A percentile compares a stretch with the other conserved stretches of the same genome.
Conservation (phyloP, 2,113 vertebrate genomes). For the Calyptommatus sinebrachiatus region DNA sequence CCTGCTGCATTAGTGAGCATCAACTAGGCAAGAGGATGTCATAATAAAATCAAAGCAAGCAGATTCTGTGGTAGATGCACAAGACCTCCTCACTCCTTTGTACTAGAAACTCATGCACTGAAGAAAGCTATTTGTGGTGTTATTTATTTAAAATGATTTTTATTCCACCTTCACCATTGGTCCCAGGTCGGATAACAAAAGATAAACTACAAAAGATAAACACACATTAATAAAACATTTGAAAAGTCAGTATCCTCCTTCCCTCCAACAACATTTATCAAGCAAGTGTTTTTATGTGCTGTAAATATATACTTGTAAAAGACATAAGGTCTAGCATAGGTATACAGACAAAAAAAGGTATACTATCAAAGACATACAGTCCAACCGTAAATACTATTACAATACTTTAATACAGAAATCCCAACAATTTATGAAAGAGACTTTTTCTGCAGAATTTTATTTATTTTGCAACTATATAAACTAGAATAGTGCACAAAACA, state of each 20-base stretch:
- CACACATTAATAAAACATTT: too few species aligned
- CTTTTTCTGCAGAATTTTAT: not conserved
- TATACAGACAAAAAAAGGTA: not conserved
- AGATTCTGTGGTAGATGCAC: not conserved
- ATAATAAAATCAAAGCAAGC: not conserved
- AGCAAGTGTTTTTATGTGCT: not conserved
- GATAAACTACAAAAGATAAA: too few species aligned
- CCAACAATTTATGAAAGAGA: not conserved
- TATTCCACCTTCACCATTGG: too few species aligned
- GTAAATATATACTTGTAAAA: not conserved
- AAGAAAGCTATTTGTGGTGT: not conserved
- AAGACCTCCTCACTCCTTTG: not conserved
- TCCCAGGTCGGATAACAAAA: too few species aligned
- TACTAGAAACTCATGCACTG: not conserved
- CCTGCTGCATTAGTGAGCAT: not conserved
- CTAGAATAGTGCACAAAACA: not conserved
- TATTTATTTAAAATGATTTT: too few species aligned
- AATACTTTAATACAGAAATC: not conserved
- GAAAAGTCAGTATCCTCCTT: too few species aligned
- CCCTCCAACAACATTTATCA: too few species aligned
- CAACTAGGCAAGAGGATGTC: not conserved
- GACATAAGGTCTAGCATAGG: not conserved
- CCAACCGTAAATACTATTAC: not conserved
- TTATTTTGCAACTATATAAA: not conserved
- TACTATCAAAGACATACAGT: not conserved